Base-by-base conservation (phyloP, 2,797 vertebrate species). In the Steatocranus sp. region DNA sequence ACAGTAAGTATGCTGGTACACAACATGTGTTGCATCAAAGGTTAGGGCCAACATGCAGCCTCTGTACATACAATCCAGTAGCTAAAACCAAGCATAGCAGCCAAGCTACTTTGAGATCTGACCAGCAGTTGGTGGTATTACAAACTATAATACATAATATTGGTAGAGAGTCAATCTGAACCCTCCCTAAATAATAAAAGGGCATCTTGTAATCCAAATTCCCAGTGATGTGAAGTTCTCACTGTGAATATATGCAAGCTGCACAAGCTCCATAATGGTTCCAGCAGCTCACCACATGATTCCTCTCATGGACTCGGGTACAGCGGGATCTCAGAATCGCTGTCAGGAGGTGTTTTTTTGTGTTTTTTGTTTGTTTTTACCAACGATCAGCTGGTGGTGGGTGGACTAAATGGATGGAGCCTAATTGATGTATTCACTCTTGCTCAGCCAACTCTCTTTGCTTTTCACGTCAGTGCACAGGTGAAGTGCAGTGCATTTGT, bases 361-460 rank as follows among this genome's bases (percentile, higher is more conserved):
- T 54, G 20, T 25, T 32, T 32, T 61, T 12, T 61, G 30, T 34
- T 34, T 34, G 54, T 81, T 61, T 34, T 58, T 11, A 34, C 7
- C 63, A 75, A 79, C 78, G 63, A 83, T 78, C 92, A 91, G 85
- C 88, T 87, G 89, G 43, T 89, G 86, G 75, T 18, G 82, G 48
- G 7, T 81, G 81, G 46, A 81, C 78, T 85, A 88, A 61, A 18
- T 61, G 56, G 56, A 93, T 92, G 86, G 83, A 93, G 87, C 61
- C 86, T 79, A 68, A 88, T 66, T 83, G 88, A 89, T 89, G 78
- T 48, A 56, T 75, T 82, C 63, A 51, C 23, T 73, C 41, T 43
- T 30, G 50, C 75, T 88, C 85, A 76, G 79, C 38, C 77, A 85
- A 12, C 56, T 20, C 9, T 10, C 34, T 70, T 70, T 43, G 49